phyloP scores from a whole-genome alignment of 2,113 vertebrate species.

The Lichenostomus cassidix region DNA sequence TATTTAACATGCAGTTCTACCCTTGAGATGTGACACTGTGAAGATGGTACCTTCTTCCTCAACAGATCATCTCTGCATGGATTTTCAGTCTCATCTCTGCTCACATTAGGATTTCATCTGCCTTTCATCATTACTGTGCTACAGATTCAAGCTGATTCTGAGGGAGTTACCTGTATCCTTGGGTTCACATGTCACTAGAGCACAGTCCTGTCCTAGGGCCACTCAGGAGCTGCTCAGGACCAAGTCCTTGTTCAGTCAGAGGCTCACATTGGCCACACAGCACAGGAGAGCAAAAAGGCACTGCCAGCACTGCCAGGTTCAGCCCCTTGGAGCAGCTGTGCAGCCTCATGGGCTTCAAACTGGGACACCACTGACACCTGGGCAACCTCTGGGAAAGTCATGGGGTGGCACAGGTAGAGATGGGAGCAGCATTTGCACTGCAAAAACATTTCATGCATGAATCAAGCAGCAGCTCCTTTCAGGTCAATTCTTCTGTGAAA shows the following conservation, averaged over 20 bases:
- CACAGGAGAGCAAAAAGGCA: not conserved
- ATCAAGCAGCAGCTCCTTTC: not conserved
- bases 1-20: conserved; percentile 1
- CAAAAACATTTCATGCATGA: not conserved
- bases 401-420: not conserved
- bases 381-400: not conserved
- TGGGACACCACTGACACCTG: not conserved
- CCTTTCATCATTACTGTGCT: not conserved
- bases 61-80: conserved; percentile 40
- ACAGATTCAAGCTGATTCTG: not conserved
- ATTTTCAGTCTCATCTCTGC: conserved; percentile 38
- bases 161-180: not conserved
- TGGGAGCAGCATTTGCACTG: not conserved
- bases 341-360: not conserved
- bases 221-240: not conserved
- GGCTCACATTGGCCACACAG: not conserved
- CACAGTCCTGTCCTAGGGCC: not conserved
- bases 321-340: not conserved
- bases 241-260: not conserved
- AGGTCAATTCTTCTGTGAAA: not conserved
- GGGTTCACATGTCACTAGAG: not conserved
- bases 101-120: not conserved
- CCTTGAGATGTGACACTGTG: not conserved
- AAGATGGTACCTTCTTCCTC: conserved; percentile 22
- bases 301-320: not conserved